These are phyloP conservation scores for Lutraria lutraria DNA, from an alignment of 2,888 invertebrate genomes.

Conservation along the genomic window DNA sequence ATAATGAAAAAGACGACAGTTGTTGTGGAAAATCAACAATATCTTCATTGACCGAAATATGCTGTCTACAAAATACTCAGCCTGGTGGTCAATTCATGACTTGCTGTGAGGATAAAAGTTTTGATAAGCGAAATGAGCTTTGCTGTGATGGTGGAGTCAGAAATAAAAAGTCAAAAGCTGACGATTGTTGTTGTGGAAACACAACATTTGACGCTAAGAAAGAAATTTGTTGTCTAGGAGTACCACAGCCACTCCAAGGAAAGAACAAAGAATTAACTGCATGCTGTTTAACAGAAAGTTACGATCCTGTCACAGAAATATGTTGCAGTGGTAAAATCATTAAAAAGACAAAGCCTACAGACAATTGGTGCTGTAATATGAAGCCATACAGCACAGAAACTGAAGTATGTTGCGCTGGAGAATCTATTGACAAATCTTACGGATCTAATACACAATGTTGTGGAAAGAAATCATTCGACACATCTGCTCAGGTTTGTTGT, in stretches of 20 bases:
- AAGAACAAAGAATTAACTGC: slow-evolving; percentile 48
- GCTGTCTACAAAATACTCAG: slow-evolving; percentile 48
- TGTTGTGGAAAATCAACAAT: slow-evolving; percentile 57
- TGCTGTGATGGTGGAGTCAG: slow-evolving; percentile 45
- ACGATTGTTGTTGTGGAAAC: slow-evolving; percentile 51
- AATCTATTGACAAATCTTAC: slow-evolving; percentile 46
- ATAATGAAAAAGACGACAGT: slow-evolving; percentile 36
- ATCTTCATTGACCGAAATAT: slow-evolving; percentile 46
- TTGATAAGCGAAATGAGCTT: slow-evolving; percentile 29
- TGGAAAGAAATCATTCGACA: slow-evolving; percentile 54
- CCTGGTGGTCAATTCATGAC: slow-evolving; percentile 46
- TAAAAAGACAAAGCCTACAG: slow-evolving; percentile 51
- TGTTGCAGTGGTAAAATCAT: slow-evolving; percentile 59
- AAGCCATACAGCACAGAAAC: slow-evolving; percentile 51
- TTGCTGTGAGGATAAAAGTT: slow-evolving; percentile 47
- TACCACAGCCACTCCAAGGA: slow-evolving; percentile 48
- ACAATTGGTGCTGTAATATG: slow-evolving; percentile 61
- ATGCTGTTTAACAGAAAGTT: slow-evolving; percentile 59
- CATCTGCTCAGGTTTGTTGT: slow-evolving; percentile 55
- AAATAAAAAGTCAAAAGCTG: slow-evolving; percentile 29
- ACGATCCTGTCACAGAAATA: slow-evolving; percentile 51
- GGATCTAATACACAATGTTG: slow-evolving; percentile 54
- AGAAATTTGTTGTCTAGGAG: slow-evolving; percentile 46
- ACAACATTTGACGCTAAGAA: slow-evolving; percentile 46
- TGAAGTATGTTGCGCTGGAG: slow-evolving; percentile 61